Conservation (phyloP, 1,140 invertebrate species). For the Drosophila arizonae region DNA sequence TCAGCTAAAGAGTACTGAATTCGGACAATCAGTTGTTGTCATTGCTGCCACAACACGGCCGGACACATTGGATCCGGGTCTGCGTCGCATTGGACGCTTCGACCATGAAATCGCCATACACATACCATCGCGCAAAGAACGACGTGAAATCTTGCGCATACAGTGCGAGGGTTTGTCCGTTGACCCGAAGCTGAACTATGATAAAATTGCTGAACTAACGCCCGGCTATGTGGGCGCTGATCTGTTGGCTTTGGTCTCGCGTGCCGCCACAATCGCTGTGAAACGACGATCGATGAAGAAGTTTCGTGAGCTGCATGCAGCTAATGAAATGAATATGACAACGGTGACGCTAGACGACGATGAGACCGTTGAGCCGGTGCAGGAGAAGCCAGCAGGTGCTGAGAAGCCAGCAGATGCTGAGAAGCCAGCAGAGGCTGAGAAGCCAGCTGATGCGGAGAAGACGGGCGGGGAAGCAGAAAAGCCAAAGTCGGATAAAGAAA, state of each 20-base stretch:
- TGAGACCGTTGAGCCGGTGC: slow-evolving; percentile 32
- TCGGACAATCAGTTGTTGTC: slow-evolving; percentile 90
- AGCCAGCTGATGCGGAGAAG: no score
- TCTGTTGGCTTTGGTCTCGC: slow-evolving; percentile 92
- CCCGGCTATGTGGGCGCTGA: slow-evolving; percentile 99
- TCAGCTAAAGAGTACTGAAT: slow-evolving; percentile 87
- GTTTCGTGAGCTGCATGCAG: slow-evolving; percentile 68
- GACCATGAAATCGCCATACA: slow-evolving; percentile 97
- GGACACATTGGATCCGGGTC: slow-evolving; percentile 95
- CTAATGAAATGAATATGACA: slow-evolving; percentile 69
- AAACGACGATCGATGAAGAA: slow-evolving; percentile 83
- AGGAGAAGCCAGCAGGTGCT: not conserved
- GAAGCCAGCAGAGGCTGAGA: not conserved
- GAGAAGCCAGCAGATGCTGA: slow-evolving; percentile 5
- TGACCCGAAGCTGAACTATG: slow-evolving; percentile 87
- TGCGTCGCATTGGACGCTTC: slow-evolving; percentile 94
- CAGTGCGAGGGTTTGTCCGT: slow-evolving; percentile 88
- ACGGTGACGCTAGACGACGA: slow-evolving; percentile 78
- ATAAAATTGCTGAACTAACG: slow-evolving; percentile 90
- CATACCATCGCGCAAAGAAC: slow-evolving; percentile 93
- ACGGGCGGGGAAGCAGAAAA: not conserved
- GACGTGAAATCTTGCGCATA: slow-evolving; percentile 90
- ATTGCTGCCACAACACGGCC: slow-evolving; percentile 98
- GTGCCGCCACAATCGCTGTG: slow-evolving; percentile 94
- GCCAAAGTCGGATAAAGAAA: slow-evolving; percentile 20